Base-by-base conservation (phyloP, 1,140 invertebrate genomes). In the Heliconius hewitsoni region DNA sequence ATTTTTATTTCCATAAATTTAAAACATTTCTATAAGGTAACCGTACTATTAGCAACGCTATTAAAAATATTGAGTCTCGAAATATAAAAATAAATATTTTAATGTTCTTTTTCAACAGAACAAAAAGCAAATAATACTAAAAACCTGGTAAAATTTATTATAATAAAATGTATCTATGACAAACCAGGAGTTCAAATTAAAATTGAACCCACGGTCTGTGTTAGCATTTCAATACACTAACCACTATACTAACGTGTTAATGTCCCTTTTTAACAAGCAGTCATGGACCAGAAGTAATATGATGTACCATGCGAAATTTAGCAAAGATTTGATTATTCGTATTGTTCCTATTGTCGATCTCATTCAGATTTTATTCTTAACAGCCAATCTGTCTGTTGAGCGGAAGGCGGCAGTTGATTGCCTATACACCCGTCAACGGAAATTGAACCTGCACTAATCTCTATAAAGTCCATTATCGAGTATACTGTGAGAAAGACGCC, bases 341-440 rank as follows among this genome's bases (percentile, higher is more conserved):
- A 66, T 66, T 30, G 60, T 30, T 27, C 13, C 60, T 8, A 13
- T 66, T 66, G 60, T 66, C 60, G 60, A 66, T 66, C 60, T 66
- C 71, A 37, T 77, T 71, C 76, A 77, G 72, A 50, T 70, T 50
- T 60, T 42, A 13, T 73, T 82, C 75, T 78, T 76, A 81, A 81
- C 80, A 74, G 50, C 39, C 81, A 84, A 83, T 84, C 78, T 81
- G 55, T 76, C 50, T 37, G 60, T 37, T 74, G 75, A 76, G 60
- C 85, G 85, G 85, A 86, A 86, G 85, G 81, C 72, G 55, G 71
- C 79, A 86, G 84, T 86, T 84, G 75, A 81, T 73, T 76, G 72
- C 72, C 18, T 39, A 71, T 66, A n/a, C 27, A 16, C 60, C 9
- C 37, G 16, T 66, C 55, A 75, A 75, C 70, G 23, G 78, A 79